A percentile compares a stretch with the other conserved stretches of the same genome.
These are phyloP conservation scores for Phalanger gymnotis DNA, from an alignment of 2,797 vertebrate genomes.

Conservation along the genomic window DNA sequence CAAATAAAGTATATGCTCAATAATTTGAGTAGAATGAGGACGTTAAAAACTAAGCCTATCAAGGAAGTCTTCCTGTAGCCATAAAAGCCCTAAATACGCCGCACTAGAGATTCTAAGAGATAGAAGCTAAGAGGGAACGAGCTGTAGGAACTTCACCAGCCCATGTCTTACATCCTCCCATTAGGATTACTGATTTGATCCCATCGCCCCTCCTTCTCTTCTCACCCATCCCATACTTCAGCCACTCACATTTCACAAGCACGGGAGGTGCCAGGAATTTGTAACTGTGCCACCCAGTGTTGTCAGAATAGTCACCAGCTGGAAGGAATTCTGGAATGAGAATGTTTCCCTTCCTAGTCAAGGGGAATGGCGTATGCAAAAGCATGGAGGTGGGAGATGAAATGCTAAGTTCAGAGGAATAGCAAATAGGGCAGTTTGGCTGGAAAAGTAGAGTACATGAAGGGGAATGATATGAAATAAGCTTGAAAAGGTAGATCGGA, in stretches of 20 bases:
- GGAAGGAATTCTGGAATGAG: constrained; percentile 81
- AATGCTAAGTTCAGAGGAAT: neutral
- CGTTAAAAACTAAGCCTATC: neutral
- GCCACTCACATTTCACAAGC: constrained; percentile 73
- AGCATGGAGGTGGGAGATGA: neutral
- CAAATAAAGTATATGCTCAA: neutral
- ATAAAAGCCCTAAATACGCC: neutral
- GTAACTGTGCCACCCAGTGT: constrained; percentile 71
- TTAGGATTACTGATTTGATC: constrained; percentile 62
- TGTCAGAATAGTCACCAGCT: constrained; percentile 81
- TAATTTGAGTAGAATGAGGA: neutral
- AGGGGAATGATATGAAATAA: neutral
- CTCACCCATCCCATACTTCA: constrained; percentile 47
- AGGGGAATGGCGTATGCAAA: neutral
- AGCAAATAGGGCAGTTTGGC: neutral
- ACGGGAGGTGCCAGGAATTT: constrained; percentile 60
- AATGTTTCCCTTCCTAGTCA: neutral
- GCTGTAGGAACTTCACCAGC: neutral
- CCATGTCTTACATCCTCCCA: constrained; percentile 63
- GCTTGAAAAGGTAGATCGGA: neutral
- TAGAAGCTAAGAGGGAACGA: neutral
- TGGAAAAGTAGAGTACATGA: neutral
- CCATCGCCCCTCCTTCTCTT: constrained; percentile 17
- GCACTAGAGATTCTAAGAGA: neutral
- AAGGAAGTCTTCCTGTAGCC: neutral